Conservation (phyloP, 2,888 invertebrate genomes). For the Drosophila melanosoma region DNA sequence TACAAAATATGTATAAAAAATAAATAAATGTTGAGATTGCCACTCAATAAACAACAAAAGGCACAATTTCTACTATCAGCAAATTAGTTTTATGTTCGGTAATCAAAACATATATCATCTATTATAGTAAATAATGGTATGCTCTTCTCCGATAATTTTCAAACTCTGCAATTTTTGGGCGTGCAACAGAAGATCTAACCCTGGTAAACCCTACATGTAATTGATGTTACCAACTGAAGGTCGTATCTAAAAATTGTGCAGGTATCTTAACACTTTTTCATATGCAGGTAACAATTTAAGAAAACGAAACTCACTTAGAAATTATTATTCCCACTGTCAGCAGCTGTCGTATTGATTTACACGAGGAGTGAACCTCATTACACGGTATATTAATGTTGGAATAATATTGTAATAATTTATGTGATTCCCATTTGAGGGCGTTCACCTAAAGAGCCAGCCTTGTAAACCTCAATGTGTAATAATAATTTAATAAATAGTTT, state of each 20-base stretch:
- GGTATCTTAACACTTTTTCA: slow-evolving; percentile 17
- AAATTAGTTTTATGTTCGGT: slow-evolving; percentile 58
- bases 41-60: slow-evolving; percentile 30
- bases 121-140: slow-evolving; percentile 34
- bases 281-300: neutral
- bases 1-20: neutral
- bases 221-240: slow-evolving; percentile 42
- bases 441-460: neutral
- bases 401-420: neutral
- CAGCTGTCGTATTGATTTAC: slow-evolving; percentile 14
- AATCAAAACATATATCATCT: slow-evolving; percentile 50
- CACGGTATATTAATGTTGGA: neutral
- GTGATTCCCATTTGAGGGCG: neutral
- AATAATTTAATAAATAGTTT: neutral
- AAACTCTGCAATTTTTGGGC: slow-evolving; percentile 43
- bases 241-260: slow-evolving; percentile 39
- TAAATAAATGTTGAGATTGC: slow-evolving; percentile 1
- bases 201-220: slow-evolving; percentile 17
- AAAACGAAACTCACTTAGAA: neutral
- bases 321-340: slow-evolving; percentile 9
- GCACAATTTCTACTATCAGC: slow-evolving; percentile 60
- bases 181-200: slow-evolving; percentile 23
- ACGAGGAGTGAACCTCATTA: neutral
- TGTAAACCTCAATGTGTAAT: neutral
- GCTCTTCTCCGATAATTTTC: slow-evolving; percentile 21